Percentiles rank a stretch among this genome's conserved stretches.
phyloP scores from a whole-genome alignment of 2,888 invertebrate genomes.

The Dilophus febrilis region DNA sequence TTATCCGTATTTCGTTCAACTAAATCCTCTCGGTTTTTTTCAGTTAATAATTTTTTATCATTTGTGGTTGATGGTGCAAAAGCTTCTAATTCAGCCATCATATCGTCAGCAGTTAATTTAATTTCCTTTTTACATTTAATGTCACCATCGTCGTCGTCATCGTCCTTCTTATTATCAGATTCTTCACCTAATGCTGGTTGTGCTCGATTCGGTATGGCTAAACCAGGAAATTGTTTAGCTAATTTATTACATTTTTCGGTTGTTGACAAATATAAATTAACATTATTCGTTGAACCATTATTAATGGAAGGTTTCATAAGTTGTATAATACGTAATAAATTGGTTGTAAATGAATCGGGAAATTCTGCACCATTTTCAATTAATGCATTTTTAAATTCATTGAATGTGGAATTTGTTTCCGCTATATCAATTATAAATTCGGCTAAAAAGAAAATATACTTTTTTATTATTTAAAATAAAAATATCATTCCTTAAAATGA shows the following conservation, averaged over 20 bases:
- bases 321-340: conserved; percentile 83
- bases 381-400: conserved; percentile 73
- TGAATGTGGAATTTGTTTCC: conserved; percentile 69
- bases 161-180: conserved; percentile 20
- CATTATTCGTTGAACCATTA: too few relatives aligned
- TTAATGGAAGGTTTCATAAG: conserved; percentile 63
- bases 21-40: conserved; percentile 13
- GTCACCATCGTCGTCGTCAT: conserved; percentile 22
- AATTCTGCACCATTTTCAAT: conserved; percentile 90
- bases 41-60: conserved; percentile 17
- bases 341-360: conserved; percentile 87
- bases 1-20: conserved; percentile 13
- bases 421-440: conserved; percentile 95
- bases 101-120: conserved; percentile 46
- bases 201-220: conserved; percentile 64
- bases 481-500: too few relatives aligned
- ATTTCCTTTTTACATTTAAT: conserved; percentile 21
- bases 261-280: not conserved
- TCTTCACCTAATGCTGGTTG: conserved; percentile 30
- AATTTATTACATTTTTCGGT: conserved; percentile 36
- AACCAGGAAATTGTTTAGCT: conserved; percentile 57
- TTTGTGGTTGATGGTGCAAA: conserved; percentile 47
- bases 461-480: not conserved
- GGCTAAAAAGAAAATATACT: conserved; percentile 60
- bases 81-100: conserved; percentile 74